Conservation (phyloP, 2,888 invertebrate genomes). For the Meiosimyza decipiens region DNA sequence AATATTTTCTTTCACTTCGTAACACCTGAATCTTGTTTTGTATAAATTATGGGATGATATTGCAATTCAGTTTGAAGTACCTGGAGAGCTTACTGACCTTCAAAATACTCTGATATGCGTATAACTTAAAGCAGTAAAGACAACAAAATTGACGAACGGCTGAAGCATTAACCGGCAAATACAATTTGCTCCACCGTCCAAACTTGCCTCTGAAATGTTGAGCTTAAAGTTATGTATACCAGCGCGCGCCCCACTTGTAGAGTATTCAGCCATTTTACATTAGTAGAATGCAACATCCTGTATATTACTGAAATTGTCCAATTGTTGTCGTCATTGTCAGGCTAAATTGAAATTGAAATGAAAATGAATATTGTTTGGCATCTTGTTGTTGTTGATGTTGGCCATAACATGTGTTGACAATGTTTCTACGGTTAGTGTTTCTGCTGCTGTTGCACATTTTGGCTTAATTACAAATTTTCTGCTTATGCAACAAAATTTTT, state of each 20-base stretch:
- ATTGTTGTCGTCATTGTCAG: conserved; percentile 5
- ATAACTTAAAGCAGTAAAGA: too few species aligned
- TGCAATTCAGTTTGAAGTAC: too few species aligned
- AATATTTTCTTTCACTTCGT: too few species aligned
- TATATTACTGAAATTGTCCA: conserved; percentile 4
- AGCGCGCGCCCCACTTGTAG: not conserved
- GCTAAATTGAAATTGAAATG: not conserved
- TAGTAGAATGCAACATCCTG: not conserved
- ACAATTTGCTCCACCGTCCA: not conserved
- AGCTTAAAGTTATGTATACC: too few species aligned
- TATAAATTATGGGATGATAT: too few species aligned
- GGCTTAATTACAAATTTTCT: conserved; percentile 8
- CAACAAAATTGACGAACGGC: too few species aligned
- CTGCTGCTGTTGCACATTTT: not conserved
- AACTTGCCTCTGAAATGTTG: too few species aligned
- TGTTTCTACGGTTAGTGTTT: not conserved
- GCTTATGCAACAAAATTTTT: not conserved
- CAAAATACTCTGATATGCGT: too few species aligned
- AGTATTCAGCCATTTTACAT: not conserved
- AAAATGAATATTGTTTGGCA: conserved; percentile 4
- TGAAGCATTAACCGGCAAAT: too few species aligned
- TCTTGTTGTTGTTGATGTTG: not conserved
- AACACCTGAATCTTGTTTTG: too few species aligned
- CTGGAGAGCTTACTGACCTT: too few species aligned
- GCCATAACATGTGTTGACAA: conserved; percentile 1